phyloP scores from a whole-genome alignment of 2,113 vertebrate genomes.

The Microtus oregoni region DNA sequence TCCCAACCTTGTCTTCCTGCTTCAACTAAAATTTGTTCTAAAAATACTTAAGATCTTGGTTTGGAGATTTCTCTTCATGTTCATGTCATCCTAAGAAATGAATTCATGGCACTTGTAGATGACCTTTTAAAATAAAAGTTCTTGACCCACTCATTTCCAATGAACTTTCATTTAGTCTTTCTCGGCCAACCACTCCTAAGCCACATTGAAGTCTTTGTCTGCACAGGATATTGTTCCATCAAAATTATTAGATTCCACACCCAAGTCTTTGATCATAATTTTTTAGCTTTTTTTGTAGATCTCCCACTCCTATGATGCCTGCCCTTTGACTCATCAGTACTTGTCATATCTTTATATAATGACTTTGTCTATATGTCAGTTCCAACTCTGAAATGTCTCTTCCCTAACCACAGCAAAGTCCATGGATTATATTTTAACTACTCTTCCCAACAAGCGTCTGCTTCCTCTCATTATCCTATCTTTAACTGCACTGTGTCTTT shows the following conservation, averaged over 20 bases:
- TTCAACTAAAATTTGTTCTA: neutral
- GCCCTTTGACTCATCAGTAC: neutral
- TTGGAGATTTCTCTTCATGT: neutral
- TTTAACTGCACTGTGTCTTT: neutral
- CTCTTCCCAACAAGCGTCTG: neutral
- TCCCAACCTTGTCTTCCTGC: neutral
- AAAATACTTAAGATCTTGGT: neutral
- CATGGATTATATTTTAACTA: neutral
- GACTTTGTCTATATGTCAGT: neutral
- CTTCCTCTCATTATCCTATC: neutral
- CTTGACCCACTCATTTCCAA: neutral
- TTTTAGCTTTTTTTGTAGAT: neutral
- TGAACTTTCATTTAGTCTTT: neutral
- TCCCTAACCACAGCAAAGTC: neutral
- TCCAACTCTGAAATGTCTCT: neutral
- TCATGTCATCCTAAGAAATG: neutral
- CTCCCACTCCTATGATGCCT: neutral
- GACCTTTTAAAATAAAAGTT: neutral
- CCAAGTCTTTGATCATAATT: neutral
- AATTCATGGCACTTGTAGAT: neutral
- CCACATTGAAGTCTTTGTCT: neutral
- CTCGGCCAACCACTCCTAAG: neutral
- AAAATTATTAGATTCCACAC: neutral
- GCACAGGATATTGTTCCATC: neutral
- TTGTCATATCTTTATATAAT: neutral